Evolutionary conservation across 2,113 vertebrate genomes (phyloP).

Genomic region (Labrus mixtus): DNA sequence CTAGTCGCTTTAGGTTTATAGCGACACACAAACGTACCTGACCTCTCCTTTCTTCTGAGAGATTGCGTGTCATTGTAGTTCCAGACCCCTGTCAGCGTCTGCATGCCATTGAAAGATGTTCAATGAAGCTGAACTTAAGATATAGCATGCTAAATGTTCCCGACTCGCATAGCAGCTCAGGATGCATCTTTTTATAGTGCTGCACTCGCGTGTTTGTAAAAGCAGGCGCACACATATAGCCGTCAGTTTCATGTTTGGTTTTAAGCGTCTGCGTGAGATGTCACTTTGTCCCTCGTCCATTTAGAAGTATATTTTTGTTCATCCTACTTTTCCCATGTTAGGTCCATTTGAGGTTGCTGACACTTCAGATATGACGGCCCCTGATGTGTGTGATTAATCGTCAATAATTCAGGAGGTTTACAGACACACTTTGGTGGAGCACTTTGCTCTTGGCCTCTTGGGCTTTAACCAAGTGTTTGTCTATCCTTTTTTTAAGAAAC

Average conservation of each 20-base stretch:
- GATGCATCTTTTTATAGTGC: too few species aligned
- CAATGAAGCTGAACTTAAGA: background rate
- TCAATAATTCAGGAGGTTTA: slow-evolving; percentile 66
- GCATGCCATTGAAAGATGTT: too few species aligned
- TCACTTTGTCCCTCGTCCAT: background rate
- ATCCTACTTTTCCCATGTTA: slow-evolving; percentile 6
- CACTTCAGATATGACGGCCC: slow-evolving; percentile 33
- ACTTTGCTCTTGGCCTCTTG: slow-evolving; percentile 46
- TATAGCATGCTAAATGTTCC: background rate
- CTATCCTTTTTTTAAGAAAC: slow-evolving; percentile 8
- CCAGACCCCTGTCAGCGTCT: too few species aligned
- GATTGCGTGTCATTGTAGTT: too few species aligned
- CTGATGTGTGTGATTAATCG: slow-evolving; percentile 51
- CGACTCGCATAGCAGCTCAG: background rate
- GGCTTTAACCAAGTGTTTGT: slow-evolving; percentile 31
- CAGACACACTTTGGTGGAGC: slow-evolving; percentile 42
- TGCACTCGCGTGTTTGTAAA: background rate
- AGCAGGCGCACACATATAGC: background rate
- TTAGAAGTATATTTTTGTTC: slow-evolving; percentile 9
- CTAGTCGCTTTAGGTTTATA: too few species aligned
- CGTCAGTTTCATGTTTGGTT: background rate
- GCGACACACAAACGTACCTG: too few species aligned
- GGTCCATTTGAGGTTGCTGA: slow-evolving; percentile 33
- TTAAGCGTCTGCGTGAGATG: background rate
- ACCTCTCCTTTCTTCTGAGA: too few species aligned